phyloP scores from a whole-genome alignment of 2,797 vertebrate genomes.

The Melopsittacus undulatus region DNA sequence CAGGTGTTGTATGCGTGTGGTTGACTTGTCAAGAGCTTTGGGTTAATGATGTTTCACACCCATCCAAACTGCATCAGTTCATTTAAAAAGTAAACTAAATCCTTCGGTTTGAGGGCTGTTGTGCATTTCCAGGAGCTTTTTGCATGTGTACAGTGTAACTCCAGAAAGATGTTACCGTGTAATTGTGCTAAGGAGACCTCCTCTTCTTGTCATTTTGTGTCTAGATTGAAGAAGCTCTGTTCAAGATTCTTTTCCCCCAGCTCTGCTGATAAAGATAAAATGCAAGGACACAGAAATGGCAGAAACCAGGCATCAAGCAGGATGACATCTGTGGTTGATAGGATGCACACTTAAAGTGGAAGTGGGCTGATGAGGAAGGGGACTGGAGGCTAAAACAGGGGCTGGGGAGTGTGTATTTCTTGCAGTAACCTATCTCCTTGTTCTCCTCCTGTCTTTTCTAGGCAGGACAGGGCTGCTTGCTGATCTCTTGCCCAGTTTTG shows the following conservation, averaged over 20 bases:
- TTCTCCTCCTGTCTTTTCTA: conserved; percentile 88
- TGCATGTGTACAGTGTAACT: background rate
- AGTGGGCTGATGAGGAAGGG: background rate
- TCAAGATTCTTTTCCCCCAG: background rate
- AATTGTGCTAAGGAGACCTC: background rate
- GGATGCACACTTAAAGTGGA: background rate
- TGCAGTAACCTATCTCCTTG: conserved; percentile 77
- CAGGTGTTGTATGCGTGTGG: background rate
- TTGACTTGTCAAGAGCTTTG: background rate
- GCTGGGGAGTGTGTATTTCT: conserved; percentile 60
- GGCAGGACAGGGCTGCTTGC: conserved; percentile 96
- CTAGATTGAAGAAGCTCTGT: background rate
- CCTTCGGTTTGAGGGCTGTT: background rate
- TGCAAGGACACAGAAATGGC: conserved; percentile 25
- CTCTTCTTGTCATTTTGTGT: conserved; percentile 9
- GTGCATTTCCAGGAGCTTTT: conserved; percentile 4
- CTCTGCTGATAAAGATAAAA: conserved; percentile 16
- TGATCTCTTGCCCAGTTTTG: conserved; percentile 99
- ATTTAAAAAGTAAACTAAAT: background rate
- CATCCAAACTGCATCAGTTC: background rate
- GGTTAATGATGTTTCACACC: background rate
- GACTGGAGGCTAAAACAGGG: background rate
- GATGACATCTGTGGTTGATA: background rate
- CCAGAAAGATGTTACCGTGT: background rate
- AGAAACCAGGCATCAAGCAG: background rate